Percentiles rank a stretch among this genome's conserved stretches.
Evolutionary conservation across 1,140 invertebrate genomes (phyloP).

Genomic region (Lucilia cuprina): DNA sequence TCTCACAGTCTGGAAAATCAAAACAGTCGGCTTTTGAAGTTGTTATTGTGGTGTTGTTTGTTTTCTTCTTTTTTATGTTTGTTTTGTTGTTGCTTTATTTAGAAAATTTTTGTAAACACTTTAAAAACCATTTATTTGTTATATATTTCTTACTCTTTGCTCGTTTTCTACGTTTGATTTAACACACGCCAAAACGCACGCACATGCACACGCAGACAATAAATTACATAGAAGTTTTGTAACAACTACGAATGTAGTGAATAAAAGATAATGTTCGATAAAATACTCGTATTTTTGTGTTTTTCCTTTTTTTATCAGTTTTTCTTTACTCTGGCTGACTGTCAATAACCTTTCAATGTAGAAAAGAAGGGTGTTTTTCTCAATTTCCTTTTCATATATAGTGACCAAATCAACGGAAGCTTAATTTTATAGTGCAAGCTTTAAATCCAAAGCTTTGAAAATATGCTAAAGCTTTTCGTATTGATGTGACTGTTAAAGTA

Average conservation of each 20-base stretch:
- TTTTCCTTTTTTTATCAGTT: neutral
- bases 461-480: neutral
- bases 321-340: neutral
- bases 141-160: constrained; percentile 5
- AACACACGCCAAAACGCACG: neutral
- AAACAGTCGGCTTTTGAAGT: constrained; percentile 1
- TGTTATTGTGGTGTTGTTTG: neutral
- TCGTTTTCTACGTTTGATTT: neutral
- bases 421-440: neutral
- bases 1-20: neutral
- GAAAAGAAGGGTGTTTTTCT: constrained; percentile 11
- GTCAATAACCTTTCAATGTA: constrained; percentile 30
- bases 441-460: neutral
- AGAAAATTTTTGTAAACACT: constrained; percentile 24
- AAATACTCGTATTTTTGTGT: neutral
- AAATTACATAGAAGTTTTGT: neutral
- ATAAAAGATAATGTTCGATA: neutral
- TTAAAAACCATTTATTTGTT: constrained; percentile 25
- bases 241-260: neutral
- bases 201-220: neutral
- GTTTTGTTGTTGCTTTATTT: neutral
- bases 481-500: neutral
- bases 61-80: neutral
- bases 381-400: neutral
- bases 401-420: too few species aligned